Base-by-base conservation (phyloP, 1,140 invertebrate genomes). In the Tetranychus urticae region DNA sequence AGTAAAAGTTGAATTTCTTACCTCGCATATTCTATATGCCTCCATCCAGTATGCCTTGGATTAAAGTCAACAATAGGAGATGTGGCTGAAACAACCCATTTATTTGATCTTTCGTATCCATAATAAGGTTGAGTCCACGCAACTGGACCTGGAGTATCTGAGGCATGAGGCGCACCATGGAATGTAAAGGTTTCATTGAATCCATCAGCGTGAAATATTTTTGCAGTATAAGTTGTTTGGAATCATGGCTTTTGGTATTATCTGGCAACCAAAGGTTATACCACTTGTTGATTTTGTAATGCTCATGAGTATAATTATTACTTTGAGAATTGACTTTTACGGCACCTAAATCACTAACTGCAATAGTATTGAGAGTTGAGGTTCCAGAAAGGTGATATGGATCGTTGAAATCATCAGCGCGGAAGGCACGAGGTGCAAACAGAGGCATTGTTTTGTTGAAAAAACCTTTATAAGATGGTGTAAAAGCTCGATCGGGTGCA, bases 381-480 rank as follows among this genome's bases (percentile, higher is more conserved):
- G 88, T 88, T 68, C 88, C 79, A 70, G 91, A 85, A 61, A 91
- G 70, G 75, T 92, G 88, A 62, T 90, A 86, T 1, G 88, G 88
- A 75, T 93, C 88, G 70, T 92, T 92, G 67, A 90, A 93, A 74
- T 93, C 88, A 71, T 92, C 89, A 46, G 81, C 79, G 66, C 88
- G 79, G 65, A 42, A 61, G 0, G 91, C 89, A 70, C 90, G 78
- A 0, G 93, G 92, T 10, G 88, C 93, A 76, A 97, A 97, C 65
- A 89, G 77, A 0, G 88, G 87, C 71, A 97, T 80, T 0, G 93
- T 97, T 71, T 88, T 92, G 71, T 97, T 97, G 73, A 96, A 96
- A 75, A 92, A 92, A 34, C 88, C 89, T 70, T 85, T 77, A 69
- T 93, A 96, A 37, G 89, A 94, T 1, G 92, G 86, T 1, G 90